Evolutionary conservation across 2,113 vertebrate genomes (phyloP).

Genomic region (Erythrocercus mccallii): DNA sequence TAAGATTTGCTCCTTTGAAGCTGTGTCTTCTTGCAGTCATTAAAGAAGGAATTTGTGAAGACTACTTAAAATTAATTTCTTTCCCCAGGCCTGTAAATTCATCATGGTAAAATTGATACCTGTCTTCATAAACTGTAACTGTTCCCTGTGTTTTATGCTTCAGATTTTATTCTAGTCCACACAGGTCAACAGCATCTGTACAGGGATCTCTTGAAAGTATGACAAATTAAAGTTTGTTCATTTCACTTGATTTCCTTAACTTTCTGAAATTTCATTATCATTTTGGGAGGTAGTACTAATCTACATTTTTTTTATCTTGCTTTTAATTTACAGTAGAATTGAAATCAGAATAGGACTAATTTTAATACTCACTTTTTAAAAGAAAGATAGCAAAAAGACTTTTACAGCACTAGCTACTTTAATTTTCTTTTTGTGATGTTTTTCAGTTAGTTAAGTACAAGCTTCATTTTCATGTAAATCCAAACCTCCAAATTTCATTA

Average conservation of each 20-base stretch:
- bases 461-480: slow-evolving; percentile 47
- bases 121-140: not conserved
- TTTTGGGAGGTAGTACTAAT: not conserved
- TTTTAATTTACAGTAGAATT: slow-evolving; percentile 8
- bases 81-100: not conserved
- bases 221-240: not conserved
- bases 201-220: not conserved
- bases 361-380: slow-evolving; percentile 1
- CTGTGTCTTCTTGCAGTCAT: not conserved
- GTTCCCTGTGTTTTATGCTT: not conserved
- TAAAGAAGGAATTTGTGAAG: not conserved
- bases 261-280: not conserved
- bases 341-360: slow-evolving; percentile 1
- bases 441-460: slow-evolving; percentile 17
- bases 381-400: not conserved
- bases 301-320: not conserved
- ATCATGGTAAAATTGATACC: not conserved
- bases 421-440: not conserved
- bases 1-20: not conserved
- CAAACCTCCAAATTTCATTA: slow-evolving; percentile 36
- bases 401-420: not conserved
- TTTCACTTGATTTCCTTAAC: not conserved
- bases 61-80: not conserved
- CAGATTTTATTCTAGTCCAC: not conserved
- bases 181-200: not conserved